Conservation (phyloP, 2,888 invertebrate genomes). For the Cheilosia variabilis region DNA sequence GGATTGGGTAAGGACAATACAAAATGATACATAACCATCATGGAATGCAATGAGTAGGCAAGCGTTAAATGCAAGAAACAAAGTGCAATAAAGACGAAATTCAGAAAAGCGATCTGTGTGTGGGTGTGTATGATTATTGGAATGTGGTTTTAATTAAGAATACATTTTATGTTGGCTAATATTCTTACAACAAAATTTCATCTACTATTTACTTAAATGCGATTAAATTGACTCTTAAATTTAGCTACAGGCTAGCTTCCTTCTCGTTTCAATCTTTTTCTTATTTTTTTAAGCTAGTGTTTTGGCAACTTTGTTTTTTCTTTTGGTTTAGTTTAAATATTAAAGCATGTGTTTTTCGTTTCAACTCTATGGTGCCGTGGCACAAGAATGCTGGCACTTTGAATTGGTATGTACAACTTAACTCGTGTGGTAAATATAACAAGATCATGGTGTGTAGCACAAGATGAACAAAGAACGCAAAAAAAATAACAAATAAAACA, state of each 20-base stretch:
- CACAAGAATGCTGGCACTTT: slow-evolving; percentile 69
- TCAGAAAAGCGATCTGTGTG: slow-evolving; percentile 32
- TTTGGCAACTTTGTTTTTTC: slow-evolving; percentile 60
- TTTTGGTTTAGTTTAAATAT: slow-evolving; percentile 47
- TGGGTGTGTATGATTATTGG: slow-evolving; percentile 31
- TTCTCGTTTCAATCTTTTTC: slow-evolving; percentile 3
- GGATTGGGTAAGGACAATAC: slow-evolving; percentile 20
- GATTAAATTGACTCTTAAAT: slow-evolving; percentile 61
- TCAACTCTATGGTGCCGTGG: slow-evolving; percentile 41
- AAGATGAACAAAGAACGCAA: slow-evolving; percentile 36
- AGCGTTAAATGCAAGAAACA: slow-evolving; percentile 58
- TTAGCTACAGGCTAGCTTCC: slow-evolving; percentile 30
- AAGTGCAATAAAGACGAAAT: slow-evolving; percentile 45
- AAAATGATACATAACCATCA: slow-evolving; percentile 25
- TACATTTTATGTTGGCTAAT: slow-evolving; percentile 47
- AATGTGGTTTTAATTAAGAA: slow-evolving; percentile 48
- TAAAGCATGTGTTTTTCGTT: slow-evolving; percentile 63
- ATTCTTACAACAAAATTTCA: slow-evolving; percentile 52
- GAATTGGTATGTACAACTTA: slow-evolving; percentile 55
- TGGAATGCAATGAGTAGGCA: slow-evolving; percentile 22
- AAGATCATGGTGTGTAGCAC: slow-evolving; percentile 35
- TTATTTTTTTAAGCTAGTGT: slow-evolving; percentile 31
- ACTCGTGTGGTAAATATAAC: slow-evolving; percentile 16
- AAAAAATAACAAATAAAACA: slow-evolving; percentile 21
- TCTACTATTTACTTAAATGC: slow-evolving; percentile 59